Conservation (phyloP, 2,113 vertebrate genomes). For the Nematolebias whitei region DNA sequence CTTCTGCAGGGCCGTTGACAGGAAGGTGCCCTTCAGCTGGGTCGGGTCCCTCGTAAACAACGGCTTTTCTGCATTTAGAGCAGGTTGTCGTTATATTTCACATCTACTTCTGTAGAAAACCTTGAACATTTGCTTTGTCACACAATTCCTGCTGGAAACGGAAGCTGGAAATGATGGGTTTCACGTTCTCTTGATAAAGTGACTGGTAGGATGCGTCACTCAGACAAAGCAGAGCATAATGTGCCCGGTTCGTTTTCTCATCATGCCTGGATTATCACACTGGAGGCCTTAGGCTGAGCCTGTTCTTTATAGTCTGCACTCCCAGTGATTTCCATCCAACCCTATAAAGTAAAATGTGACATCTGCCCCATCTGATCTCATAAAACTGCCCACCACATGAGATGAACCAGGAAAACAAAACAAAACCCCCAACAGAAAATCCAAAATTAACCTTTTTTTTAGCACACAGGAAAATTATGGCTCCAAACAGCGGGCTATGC, state of each 20-base stretch:
- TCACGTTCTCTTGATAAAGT: slow-evolving; percentile 4
- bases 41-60: slow-evolving; percentile 97
- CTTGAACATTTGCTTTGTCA: background rate
- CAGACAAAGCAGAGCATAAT: slow-evolving; percentile 35
- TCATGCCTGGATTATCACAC: slow-evolving; percentile 34
- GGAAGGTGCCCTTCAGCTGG: slow-evolving; percentile 96
- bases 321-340: slow-evolving; percentile 36
- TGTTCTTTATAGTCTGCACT: slow-evolving; percentile 49
- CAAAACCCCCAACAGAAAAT: background rate
- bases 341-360: slow-evolving; percentile 35
- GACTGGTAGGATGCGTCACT: slow-evolving; percentile 35
- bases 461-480: background rate
- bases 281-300: slow-evolving; percentile 36
- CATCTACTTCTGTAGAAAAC: background rate
- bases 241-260: slow-evolving; percentile 33
- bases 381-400: slow-evolving; percentile 13
- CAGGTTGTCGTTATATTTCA: slow-evolving; percentile 4
- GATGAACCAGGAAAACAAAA: background rate
- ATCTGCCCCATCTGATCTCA: slow-evolving; percentile 34
- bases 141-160: background rate
- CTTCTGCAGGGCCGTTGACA: slow-evolving; percentile 96
- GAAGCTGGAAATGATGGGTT: background rate
- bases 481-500: no score
- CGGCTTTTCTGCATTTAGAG: slow-evolving; percentile 88
- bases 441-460: background rate